Conservation (phyloP, 2,888 invertebrate species). For the Erebia ligea region DNA sequence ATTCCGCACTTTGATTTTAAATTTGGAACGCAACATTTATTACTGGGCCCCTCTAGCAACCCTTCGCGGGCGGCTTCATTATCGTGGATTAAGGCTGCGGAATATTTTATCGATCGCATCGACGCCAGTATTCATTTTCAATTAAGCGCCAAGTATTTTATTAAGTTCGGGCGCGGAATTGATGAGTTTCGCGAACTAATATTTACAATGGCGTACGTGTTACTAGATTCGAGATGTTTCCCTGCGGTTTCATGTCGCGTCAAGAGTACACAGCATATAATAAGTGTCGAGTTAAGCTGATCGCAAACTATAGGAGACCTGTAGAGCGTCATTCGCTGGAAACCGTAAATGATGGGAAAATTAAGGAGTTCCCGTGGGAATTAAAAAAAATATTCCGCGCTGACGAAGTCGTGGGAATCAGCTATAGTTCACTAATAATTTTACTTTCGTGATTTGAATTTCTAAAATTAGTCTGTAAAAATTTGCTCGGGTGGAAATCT, state of each 20-base stretch:
- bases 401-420: too few species aligned
- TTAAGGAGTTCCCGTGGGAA: too few species aligned
- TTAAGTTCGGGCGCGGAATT: conserved; percentile 81
- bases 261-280: background rate
- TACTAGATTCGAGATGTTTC: conserved; percentile 42
- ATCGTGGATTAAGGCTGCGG: conserved; percentile 82
- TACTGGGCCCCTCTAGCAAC: conserved; percentile 78
- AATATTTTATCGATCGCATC: conserved; percentile 81
- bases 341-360: too few species aligned
- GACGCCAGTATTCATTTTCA: conserved; percentile 82
- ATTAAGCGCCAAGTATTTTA: conserved; percentile 83
- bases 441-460: too few species aligned
- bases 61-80: conserved; percentile 80
- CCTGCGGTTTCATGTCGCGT: conserved; percentile 37
- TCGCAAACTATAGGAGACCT: too few species aligned
- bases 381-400: too few species aligned
- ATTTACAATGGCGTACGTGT: conserved; percentile 79
- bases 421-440: too few species aligned
- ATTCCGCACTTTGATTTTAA: conserved; percentile 84
- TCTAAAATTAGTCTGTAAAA: too few species aligned
- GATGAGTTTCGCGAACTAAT: conserved; percentile 83
- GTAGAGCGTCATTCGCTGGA: too few species aligned
- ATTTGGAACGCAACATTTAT: conserved; percentile 83
- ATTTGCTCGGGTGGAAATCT: too few species aligned
- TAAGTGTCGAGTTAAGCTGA: too few species aligned